These are phyloP conservation scores for Rhamnusium bicolor DNA, from an alignment of 2,888 invertebrate species.

Conservation along the genomic window DNA sequence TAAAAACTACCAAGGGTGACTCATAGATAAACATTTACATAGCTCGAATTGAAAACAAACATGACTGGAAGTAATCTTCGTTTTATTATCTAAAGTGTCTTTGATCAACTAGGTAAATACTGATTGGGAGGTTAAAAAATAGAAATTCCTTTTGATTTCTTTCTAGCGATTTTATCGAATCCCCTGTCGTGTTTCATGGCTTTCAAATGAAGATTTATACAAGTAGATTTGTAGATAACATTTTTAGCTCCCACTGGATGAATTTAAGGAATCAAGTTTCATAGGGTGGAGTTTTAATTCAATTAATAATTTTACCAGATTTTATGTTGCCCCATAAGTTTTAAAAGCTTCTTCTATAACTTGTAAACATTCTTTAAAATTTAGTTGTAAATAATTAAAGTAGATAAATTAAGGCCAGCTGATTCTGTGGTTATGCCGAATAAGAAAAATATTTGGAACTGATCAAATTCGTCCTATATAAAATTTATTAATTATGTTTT, in stretches of 20 bases:
- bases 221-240: neutral
- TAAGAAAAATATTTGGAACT: no score
- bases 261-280: neutral
- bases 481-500: no score
- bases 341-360: neutral
- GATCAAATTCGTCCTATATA: no score
- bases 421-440: no score
- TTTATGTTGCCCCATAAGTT: neutral
- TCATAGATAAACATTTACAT: constrained; percentile 33
- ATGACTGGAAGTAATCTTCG: constrained; percentile 27
- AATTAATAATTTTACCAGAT: neutral
- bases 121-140: constrained; percentile 25
- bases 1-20: constrained; percentile 16
- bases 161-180: neutral
- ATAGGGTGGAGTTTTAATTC: neutral
- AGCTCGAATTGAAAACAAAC: constrained; percentile 36
- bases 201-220: constrained; percentile 16
- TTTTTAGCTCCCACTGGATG: neutral
- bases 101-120: constrained; percentile 33
- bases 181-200: constrained; percentile 1
- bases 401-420: no score
- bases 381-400: neutral
- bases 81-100: constrained; percentile 30
- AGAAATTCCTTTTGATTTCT: constrained; percentile 11
- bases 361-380: neutral